phyloP scores from a whole-genome alignment of 1,140 invertebrate genomes.

The Ruditapes philippinarum region DNA sequence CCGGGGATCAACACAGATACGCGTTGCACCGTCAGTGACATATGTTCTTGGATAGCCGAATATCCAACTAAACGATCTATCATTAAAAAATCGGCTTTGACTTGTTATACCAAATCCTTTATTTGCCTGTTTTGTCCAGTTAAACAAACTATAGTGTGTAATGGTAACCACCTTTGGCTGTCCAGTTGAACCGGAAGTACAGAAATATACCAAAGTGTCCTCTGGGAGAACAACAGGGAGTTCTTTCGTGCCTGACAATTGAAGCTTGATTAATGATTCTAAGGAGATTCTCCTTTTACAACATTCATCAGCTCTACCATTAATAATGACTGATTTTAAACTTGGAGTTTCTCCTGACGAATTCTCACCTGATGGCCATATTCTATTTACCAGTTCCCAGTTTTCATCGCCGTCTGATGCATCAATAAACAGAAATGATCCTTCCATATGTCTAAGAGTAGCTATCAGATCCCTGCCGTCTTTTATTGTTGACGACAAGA shows the following conservation, averaged over 20 bases:
- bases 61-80: conserved; percentile 61
- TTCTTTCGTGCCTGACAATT: neutral
- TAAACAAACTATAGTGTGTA: conserved; percentile 49
- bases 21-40: conserved; percentile 60
- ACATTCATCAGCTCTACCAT: neutral
- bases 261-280: neutral
- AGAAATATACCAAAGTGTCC: conserved; percentile 32
- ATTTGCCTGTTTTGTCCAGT: conserved; percentile 35
- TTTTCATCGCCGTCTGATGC: neutral
- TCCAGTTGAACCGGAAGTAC: conserved; percentile 54
- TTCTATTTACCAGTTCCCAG: conserved; percentile 14
- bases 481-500: conserved; percentile 7
- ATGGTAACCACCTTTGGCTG: conserved; percentile 32
- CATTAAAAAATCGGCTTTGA: conserved; percentile 28
- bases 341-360: neutral
- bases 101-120: conserved; percentile 12
- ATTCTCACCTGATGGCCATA: neutral
- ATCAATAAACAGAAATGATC: conserved; percentile 37
- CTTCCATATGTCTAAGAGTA: conserved; percentile 1
- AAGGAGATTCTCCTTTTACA: neutral
- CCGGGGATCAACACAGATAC: conserved; percentile 30
- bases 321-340: conserved; percentile 11
- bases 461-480: conserved; percentile 45
- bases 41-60: conserved; percentile 67
- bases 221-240: conserved; percentile 52